phyloP scores from a whole-genome alignment of 2,888 invertebrate genomes.

The Acanthosepion pharaonis region DNA sequence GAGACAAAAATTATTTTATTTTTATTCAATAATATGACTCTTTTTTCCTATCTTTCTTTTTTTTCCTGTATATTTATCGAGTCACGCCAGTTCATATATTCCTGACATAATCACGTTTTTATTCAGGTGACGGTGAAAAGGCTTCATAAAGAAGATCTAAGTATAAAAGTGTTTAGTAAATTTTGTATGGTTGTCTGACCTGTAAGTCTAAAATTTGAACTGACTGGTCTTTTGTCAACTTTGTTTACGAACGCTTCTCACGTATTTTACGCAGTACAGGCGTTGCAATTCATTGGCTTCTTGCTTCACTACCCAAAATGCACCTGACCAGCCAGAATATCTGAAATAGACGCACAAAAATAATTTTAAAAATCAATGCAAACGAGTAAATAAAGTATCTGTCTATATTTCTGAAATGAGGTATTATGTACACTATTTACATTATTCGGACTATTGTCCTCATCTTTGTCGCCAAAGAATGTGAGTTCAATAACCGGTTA shows the following conservation, averaged over 20 bases:
- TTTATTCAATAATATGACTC: not conserved
- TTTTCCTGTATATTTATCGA: not conserved
- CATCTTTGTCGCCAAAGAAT: too few species aligned
- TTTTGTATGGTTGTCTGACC: not conserved
- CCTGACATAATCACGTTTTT: not conserved
- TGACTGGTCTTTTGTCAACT: not conserved
- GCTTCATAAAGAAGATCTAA: not conserved
- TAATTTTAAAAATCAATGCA: not conserved
- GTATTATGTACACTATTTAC: too few species aligned
- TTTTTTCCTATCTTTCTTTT: not conserved
- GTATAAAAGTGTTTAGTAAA: not conserved
- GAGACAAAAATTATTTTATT: not conserved
- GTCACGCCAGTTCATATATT: not conserved
- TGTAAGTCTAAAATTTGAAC: not conserved
- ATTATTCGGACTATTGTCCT: too few species aligned
- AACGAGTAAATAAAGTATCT: too few species aligned
- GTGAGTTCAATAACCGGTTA: too few species aligned
- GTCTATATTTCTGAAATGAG: too few species aligned
- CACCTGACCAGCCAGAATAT: not conserved
- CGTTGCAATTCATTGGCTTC: not conserved
- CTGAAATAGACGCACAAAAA: not conserved
- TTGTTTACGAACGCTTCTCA: not conserved
- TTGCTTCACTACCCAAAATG: not conserved
- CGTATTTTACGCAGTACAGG: not conserved
- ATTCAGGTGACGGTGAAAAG: not conserved